Base-by-base conservation (phyloP, 2,113 vertebrate genomes). In the Dicentrarchus labrax region DNA sequence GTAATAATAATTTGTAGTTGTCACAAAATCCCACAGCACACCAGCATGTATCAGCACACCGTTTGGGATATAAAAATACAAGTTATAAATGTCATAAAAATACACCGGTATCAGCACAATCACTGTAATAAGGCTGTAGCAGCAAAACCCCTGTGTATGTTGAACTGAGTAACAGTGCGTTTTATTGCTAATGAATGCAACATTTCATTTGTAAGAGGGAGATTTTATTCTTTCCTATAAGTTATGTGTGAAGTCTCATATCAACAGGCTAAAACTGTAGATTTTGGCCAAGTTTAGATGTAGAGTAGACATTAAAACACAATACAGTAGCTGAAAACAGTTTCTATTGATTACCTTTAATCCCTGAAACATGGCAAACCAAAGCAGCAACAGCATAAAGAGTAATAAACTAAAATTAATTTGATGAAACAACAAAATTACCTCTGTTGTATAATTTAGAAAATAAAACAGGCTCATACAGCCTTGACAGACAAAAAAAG, bases 371-470 rank as follows among this genome's bases (percentile, higher is more conserved):
- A 21, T n/a, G 16, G 48, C 15, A 67, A 74, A 56, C 8, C 47
- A 56, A 71, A 82, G 36, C 72, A 75, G 41, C 60, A 64, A 43
- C 38, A 24, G 4, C 38, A 76, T 17, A 5, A 76, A 77, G 21
- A 83, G n/a, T 21, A 74, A 78, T 56, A 81, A 67, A 78, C 22
- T 24, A 36, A 56, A 72, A 81, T 57, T 72, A 4, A 62, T 82
- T n/a, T 67, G 30, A 80, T 72, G 11, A 66, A 84, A 72, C 75
- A 68, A 56, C 6, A 50, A 64, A 90, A 70, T 74, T 59, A 54
- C 76, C 62, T 72, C 16, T 39, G 39, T 61, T 79, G 53, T 48
- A 53, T 65, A 68, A 71, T 71, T 68, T 47, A 61, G 38, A 43
- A 67, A 78, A 65, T 19, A 60, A 75, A 78, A 82, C 57, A 45